Evolutionary conservation across 2,113 vertebrate species (phyloP).

Genomic region (Corydoras maculifer): DNA sequence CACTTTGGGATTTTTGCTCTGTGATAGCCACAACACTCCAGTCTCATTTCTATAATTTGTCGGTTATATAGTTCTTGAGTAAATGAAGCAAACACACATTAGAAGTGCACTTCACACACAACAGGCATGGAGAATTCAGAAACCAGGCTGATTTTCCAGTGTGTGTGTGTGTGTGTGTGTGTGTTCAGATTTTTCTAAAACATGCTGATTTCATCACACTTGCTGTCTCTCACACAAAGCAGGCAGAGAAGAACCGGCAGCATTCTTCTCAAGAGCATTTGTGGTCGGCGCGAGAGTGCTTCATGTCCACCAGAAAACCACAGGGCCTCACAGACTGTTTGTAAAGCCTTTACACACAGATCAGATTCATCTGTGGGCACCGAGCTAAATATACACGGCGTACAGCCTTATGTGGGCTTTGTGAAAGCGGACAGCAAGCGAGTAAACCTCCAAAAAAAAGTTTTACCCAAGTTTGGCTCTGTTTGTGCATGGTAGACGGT

Average conservation of each 20-base stretch:
- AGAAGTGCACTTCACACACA: too few relatives aligned
- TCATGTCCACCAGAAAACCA: constrained; percentile 35
- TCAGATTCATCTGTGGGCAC: constrained; percentile 34
- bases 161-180: not conserved
- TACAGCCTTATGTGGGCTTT: not conserved
- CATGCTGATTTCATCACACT: constrained; percentile 19
- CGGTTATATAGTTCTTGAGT: too few relatives aligned
- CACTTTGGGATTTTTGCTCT: too few relatives aligned
- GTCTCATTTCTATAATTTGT: too few relatives aligned
- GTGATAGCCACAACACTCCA: too few relatives aligned
- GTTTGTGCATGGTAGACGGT: not conserved
- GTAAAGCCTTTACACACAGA: constrained; percentile 34
- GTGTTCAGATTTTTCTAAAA: not conserved
- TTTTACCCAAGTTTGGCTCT: too few relatives aligned
- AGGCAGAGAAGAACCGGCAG: constrained; percentile 15
- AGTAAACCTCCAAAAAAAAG: too few relatives aligned
- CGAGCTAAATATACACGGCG: constrained; percentile 29
- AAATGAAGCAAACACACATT: too few relatives aligned
- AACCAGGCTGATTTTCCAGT: too few relatives aligned
- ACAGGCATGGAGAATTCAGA: too few relatives aligned
- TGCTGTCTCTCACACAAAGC: constrained; percentile 25
- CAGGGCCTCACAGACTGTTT: constrained; percentile 26
- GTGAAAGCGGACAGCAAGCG: too few relatives aligned
- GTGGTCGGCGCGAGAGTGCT: constrained; percentile 28
- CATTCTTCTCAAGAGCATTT: constrained; percentile 24